Evolutionary conservation across 2,797 vertebrate species (phyloP), one percentile per base, ranked within the genome.

Genomic region (Silurus aristotelis): DNA sequence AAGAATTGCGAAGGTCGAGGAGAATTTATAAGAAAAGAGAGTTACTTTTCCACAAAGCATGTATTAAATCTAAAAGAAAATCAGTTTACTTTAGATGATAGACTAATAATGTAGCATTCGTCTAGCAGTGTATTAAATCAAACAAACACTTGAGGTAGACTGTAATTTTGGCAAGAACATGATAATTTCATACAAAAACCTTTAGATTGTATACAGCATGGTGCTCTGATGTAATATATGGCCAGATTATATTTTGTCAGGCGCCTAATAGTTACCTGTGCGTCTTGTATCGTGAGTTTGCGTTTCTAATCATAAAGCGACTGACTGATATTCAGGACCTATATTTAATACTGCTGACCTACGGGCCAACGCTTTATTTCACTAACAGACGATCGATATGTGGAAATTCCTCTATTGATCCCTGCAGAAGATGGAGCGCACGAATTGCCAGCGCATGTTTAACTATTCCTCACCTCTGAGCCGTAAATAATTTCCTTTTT

Each of bases 391-490:
- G 91, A 93, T 94, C 93, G 87, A 93, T 93, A 93, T 90, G 92
- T 93, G 92, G 92, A 94, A 93, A 93, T 92, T 91, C 90, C 88
- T 89, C 75, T 88, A 93, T 92, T 88, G 93, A 93, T 92, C 86
- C 48, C 64, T 87, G 83, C 83, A 77, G 82, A 88, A 90, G 89
- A 90, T 88, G 87, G 86, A 92, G 87, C 81, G 84, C 55, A 38
- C 83, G 78, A 78, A 80, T 83, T 85, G 89, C 89, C 89, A 84
- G 84, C 86, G 90, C 88, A 90, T 87, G 84, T 86, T 88, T 89
- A 90, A 85, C 86, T 43, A 80, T 85, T 84, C 83, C 76, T 72
- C 83, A 85, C 83, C 46, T 88, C 78, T 83, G 72, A 86, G 85
- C 83, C 83, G 85, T 87, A 90, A 89, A 89, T 88, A 82, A 85